Evolutionary conservation across 2,888 invertebrate genomes (phyloP).

Genomic region (Drosophila emarginata): DNA sequence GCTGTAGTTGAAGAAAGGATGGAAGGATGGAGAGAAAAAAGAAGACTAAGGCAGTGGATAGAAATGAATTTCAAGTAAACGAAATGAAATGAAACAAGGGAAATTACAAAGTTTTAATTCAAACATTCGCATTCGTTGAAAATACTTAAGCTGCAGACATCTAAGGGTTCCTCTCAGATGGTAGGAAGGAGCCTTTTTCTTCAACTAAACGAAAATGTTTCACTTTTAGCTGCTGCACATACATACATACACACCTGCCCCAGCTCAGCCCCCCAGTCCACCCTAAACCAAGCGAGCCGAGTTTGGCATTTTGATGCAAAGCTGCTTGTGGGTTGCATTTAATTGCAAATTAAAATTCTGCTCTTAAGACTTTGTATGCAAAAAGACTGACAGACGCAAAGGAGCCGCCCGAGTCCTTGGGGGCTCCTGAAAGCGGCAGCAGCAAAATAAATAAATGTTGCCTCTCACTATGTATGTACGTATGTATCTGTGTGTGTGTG

Average conservation of each 20-base stretch:
- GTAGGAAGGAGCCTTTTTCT: background rate
- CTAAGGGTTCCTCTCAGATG: conserved; percentile 14
- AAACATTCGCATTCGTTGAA: conserved; percentile 74
- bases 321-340: conserved; percentile 78
- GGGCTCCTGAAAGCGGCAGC: conserved; percentile 44
- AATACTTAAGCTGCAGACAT: conserved; percentile 71
- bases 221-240: conserved; percentile 41
- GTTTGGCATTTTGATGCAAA: conserved; percentile 71
- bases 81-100: conserved; percentile 78
- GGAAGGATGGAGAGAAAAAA: conserved; percentile 21
- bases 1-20: conserved; percentile 47
- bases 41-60: conserved; percentile 42
- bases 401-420: conserved; percentile 46
- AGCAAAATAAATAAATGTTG: conserved; percentile 74
- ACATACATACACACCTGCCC: conserved; percentile 22
- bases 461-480: conserved; percentile 27
- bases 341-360: conserved; percentile 81
- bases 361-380: conserved; percentile 73
- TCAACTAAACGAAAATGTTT: conserved; percentile 61
- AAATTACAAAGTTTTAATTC: conserved; percentile 77
- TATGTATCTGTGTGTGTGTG: conserved; percentile 12
- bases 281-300: conserved; percentile 19
- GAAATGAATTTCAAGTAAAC: conserved; percentile 76
- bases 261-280: background rate
- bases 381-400: conserved; percentile 56